Evolutionary conservation across 2,113 vertebrate genomes (phyloP).

Genomic region (Aptenodytes patagonicus): DNA sequence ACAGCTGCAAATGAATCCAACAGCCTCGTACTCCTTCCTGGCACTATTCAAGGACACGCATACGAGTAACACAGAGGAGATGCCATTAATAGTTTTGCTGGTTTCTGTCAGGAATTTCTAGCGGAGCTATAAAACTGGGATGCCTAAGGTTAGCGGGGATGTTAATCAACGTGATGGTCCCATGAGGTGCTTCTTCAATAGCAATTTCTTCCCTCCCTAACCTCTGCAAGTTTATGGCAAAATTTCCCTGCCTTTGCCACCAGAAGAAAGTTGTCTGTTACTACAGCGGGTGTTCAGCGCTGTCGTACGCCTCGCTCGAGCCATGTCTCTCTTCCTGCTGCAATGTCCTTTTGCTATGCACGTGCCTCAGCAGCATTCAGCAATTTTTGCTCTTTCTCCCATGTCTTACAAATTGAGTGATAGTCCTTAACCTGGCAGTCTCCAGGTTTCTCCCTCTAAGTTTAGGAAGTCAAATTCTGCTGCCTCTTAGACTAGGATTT

Average conservation of each 20-base stretch:
- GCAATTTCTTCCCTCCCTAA: not conserved
- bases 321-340: not conserved
- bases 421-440: not conserved
- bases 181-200: not conserved
- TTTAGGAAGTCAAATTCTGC: not conserved
- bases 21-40: not conserved
- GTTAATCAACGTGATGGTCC: not conserved
- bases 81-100: not conserved
- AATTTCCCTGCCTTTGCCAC: not conserved
- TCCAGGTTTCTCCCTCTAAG: not conserved
- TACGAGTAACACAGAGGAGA: not conserved
- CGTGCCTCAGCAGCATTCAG: not conserved
- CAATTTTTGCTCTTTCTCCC: not conserved
- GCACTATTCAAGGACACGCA: not conserved
- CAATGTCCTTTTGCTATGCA: not conserved
- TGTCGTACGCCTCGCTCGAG: accelerated
- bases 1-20: not conserved
- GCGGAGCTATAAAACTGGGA: not conserved
- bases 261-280: not conserved
- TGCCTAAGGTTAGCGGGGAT: not conserved
- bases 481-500: not conserved
- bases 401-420: not conserved
- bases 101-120: not conserved
- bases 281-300: not conserved
- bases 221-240: not conserved